Evolutionary conservation across 2,797 vertebrate genomes (phyloP), one percentile per base, ranked within the genome.

Genomic region (Allobates femoralis): DNA sequence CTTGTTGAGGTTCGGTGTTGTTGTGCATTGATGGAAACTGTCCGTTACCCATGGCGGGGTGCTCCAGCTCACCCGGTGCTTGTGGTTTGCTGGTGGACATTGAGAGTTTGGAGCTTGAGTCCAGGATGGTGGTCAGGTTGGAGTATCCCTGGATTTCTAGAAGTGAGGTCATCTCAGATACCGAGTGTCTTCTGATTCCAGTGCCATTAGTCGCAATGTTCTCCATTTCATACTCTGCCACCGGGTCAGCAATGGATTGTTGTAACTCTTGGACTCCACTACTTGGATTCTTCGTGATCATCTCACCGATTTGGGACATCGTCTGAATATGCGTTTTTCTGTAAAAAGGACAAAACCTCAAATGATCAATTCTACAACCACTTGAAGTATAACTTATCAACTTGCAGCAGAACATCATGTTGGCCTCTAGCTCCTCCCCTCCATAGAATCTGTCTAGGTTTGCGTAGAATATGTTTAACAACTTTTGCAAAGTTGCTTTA

Each of bases 221-320:
- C 90, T 99, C 98, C 0, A 95, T 94, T 71, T 98, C 97, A 0
- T 96, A 96, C 92, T 99, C 98, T 0, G 93, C 96, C 88, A 99
- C 96, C 0, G 98, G 98, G 96, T 97, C 90, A 99, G 94, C 93
- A 98, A 92, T 0, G 97, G 97, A 0, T 97, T 95, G 90, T 99
- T 99, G 94, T 99, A 99, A 93, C 97, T 99, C 92, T 98, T 97
- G 0, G 98, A 99, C 0, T 97, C 95, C 26, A 98, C 96, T 89
- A 99, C 98, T n/a, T 0, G 93, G 97, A 89, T 96, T 98, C 93
- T 98, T 99, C 66, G 93, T 89, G 0, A 95, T 90, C 71, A 94
- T 37, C 16, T 94, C 94, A 0, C 92, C 92, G 95, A 90, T 86
- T 94, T 96, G 3, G 94, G 93, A 88, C 92, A 91, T 14, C 94